Conservation (phyloP, 2,113 vertebrate genomes). For the Pollachius pollachius region DNA sequence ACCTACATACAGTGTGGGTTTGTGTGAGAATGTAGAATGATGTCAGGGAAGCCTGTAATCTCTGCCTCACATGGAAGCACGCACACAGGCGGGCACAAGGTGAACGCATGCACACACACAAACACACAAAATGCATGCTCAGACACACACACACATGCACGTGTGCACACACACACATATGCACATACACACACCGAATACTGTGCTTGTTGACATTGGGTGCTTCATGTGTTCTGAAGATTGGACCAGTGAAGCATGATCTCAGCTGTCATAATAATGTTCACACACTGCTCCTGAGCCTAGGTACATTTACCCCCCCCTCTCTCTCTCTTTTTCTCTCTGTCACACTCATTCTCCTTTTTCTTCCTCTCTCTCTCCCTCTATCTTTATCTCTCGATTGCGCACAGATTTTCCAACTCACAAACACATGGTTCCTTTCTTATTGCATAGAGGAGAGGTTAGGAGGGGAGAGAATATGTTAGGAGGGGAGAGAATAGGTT, state of each 20-base stretch:
- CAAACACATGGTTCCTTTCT: too few relatives aligned
- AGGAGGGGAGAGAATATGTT: background rate
- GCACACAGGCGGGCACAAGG: slow-evolving; percentile 29
- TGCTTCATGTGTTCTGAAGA: slow-evolving; percentile 64
- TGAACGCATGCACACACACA: slow-evolving; percentile 1
- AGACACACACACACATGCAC: background rate
- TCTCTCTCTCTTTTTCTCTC: slow-evolving; percentile 15
- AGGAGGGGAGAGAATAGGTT: too few relatives aligned
- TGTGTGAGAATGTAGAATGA: slow-evolving; percentile 57
- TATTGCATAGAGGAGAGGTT: too few relatives aligned
- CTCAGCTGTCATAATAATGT: slow-evolving; percentile 70
- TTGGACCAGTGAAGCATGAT: slow-evolving; percentile 66
- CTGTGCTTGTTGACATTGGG: slow-evolving; percentile 54
- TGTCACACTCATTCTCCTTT: too few relatives aligned
- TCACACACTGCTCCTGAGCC: slow-evolving; percentile 58
- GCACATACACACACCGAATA: slow-evolving; percentile 12
- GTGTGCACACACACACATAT: slow-evolving; percentile 23
- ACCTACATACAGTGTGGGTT: background rate
- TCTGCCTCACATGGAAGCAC: slow-evolving; percentile 6
- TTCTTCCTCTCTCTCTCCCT: too few relatives aligned
- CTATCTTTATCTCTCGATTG: background rate
- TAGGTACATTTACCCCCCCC: slow-evolving; percentile 24
- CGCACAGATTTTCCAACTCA: too few relatives aligned
- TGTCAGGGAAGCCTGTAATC: slow-evolving; percentile 50
- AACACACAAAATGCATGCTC: slow-evolving; percentile 10